A percentile compares a stretch with the other conserved stretches of the same genome.
These are phyloP conservation scores for Spialia ferax DNA, from an alignment of 2,888 invertebrate genomes.

Conservation along the genomic window DNA sequence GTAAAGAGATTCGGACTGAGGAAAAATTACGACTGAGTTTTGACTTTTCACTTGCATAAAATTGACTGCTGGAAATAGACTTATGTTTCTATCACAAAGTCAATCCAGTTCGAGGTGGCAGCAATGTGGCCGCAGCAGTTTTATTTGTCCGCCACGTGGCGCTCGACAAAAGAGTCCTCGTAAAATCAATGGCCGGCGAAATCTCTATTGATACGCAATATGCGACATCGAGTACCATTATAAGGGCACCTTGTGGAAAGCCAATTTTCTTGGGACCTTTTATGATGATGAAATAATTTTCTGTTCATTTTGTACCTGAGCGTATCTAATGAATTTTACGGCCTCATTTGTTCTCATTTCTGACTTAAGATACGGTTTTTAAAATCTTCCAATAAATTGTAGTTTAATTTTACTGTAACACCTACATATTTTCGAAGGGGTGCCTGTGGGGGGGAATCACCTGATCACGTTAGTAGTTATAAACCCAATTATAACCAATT, in stretches of 20 bases:
- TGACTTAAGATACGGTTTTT: background rate
- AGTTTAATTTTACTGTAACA: too few species aligned
- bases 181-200: constrained; percentile 50
- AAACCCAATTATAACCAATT: too few species aligned
- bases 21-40: background rate
- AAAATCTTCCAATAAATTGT: too few species aligned
- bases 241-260: constrained; percentile 34
- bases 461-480: too few species aligned
- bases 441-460: too few species aligned
- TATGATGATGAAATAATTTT: constrained; percentile 35
- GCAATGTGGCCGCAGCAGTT: constrained; percentile 45
- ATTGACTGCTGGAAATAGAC: constrained; percentile 2
- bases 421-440: too few species aligned
- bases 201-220: constrained; percentile 40
- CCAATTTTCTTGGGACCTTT: constrained; percentile 34
- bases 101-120: constrained; percentile 46
- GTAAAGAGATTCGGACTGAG: too few species aligned
- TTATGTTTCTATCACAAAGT: constrained; percentile 34
- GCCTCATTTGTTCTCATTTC: background rate
- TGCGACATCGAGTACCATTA: constrained; percentile 37
- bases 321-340: constrained; percentile 19
- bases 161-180: constrained; percentile 49
- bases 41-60: background rate
- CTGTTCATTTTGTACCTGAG: constrained; percentile 10
- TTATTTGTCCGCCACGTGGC: constrained; percentile 34